A percentile compares a stretch with the other conserved stretches of the same genome.
phyloP scores from a whole-genome alignment of 2,113 vertebrate species.

The Naja naja region DNA sequence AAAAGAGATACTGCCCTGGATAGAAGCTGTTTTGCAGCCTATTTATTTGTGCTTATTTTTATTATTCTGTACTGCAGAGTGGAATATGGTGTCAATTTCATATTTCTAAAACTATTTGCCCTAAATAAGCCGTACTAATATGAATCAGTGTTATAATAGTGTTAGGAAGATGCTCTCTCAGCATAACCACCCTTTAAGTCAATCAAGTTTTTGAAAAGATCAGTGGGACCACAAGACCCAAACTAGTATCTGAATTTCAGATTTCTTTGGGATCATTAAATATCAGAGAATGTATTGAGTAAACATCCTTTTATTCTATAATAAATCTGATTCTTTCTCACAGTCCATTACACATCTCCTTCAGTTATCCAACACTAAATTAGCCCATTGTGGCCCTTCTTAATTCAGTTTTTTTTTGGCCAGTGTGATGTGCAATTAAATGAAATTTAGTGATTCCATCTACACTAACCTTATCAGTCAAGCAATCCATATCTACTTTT shows the following conservation, averaged over 20 bases:
- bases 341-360: not conserved
- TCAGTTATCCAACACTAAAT: not conserved
- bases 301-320: not conserved
- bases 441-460: not conserved
- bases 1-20: too few species aligned
- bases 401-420: not conserved
- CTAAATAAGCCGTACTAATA: too few species aligned
- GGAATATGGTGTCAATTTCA: too few species aligned
- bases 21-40: too few species aligned
- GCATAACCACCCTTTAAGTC: not conserved
- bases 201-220: not conserved
- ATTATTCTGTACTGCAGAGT: too few species aligned
- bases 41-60: too few species aligned
- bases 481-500: slow-evolving; percentile 28
- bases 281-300: not conserved
- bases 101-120: not conserved
- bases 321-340: not conserved
- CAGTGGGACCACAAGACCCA: not conserved
- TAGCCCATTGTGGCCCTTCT: not conserved
- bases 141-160: not conserved
- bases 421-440: not conserved
- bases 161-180: not conserved
- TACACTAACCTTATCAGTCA: slow-evolving; percentile 13
- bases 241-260: not conserved
- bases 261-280: not conserved